These are phyloP conservation scores for Podilymbus podiceps DNA, from an alignment of 2,113 vertebrate genomes.

Conservation along the genomic window DNA sequence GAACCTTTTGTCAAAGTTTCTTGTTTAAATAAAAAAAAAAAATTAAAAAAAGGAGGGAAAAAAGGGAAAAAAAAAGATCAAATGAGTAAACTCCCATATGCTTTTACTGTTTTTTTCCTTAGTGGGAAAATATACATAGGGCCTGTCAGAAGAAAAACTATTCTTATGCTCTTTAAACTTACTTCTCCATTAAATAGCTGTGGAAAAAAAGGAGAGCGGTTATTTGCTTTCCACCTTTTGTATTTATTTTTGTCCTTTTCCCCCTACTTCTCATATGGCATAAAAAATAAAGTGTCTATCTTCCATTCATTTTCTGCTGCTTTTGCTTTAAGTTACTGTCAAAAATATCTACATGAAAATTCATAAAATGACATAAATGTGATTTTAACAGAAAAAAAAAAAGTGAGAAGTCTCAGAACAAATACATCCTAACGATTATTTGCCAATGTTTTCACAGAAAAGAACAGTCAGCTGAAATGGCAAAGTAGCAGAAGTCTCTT, in stretches of 20 bases:
- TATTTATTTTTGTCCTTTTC: not conserved
- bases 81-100: not conserved
- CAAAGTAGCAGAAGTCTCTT: not conserved
- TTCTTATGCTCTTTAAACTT: not conserved
- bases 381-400: not conserved
- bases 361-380: not conserved
- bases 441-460: not conserved
- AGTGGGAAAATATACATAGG: not conserved
- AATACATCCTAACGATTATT: not conserved
- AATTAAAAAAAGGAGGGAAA: not conserved
- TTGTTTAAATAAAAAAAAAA: not conserved
- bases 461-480: conserved; percentile 12
- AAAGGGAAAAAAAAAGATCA: not conserved
- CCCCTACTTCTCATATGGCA: not conserved
- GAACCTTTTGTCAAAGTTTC: not conserved
- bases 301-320: not conserved
- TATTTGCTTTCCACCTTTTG: not conserved
- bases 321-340: not conserved
- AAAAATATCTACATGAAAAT: not conserved
- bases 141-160: not conserved
- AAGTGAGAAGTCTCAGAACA: not conserved
- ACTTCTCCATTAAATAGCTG: not conserved
- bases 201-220: not conserved
- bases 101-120: not conserved
- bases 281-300: not conserved